phyloP scores from a whole-genome alignment of 1,140 invertebrate species.

The Sycophila sp. region DNA sequence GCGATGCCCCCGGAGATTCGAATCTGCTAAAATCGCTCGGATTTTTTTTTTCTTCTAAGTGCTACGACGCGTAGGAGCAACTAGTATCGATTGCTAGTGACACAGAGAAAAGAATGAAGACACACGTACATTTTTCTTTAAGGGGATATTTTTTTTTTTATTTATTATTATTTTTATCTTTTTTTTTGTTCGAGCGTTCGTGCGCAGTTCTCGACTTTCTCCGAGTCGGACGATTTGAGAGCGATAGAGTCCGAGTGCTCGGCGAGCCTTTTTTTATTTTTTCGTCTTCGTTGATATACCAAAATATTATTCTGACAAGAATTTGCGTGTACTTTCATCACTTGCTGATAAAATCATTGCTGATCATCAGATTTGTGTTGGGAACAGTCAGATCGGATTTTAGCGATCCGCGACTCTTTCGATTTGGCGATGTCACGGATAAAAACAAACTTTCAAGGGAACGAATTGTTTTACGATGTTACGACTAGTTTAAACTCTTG shows the following conservation, averaged over 20 bases:
- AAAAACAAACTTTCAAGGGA: too few relatives aligned
- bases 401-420: background rate
- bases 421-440: too few relatives aligned
- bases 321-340: conserved; percentile 4
- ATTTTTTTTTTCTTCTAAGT: conserved; percentile 2
- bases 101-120: background rate
- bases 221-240: background rate
- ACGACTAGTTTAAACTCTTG: too few relatives aligned
- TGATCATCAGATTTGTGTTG: background rate
- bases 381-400: background rate
- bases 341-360: too few relatives aligned
- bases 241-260: conserved; percentile 10
- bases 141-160: background rate
- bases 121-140: conserved; percentile 8
- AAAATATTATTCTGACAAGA: conserved; percentile 27
- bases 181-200: background rate
- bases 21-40: background rate
- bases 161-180: conserved; percentile 7
- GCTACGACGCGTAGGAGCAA: background rate
- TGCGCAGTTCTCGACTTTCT: background rate
- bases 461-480: background rate
- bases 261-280: background rate
- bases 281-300: conserved; percentile 6
- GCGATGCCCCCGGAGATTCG: background rate
- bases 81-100: background rate